These are phyloP conservation scores for Leptopilina clavipes DNA, from an alignment of 1,140 invertebrate species.

Conservation along the genomic window DNA sequence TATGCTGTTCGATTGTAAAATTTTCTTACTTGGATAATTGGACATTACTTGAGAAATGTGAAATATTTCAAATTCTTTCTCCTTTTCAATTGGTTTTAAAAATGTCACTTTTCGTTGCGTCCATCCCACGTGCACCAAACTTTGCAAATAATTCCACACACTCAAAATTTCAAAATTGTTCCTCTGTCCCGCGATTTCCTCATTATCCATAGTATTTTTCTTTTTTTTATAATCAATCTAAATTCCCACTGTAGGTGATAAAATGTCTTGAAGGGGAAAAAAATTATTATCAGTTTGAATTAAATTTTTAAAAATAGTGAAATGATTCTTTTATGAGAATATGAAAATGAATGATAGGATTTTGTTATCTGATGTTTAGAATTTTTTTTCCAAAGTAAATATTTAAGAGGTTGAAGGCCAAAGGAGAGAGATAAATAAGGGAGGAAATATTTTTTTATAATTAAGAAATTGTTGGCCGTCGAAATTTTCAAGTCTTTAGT, in stretches of 20 bases:
- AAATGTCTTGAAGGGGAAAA: too few relatives aligned
- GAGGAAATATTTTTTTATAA: neutral
- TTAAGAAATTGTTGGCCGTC: neutral
- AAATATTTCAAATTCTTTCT: neutral
- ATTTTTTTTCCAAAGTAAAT: neutral
- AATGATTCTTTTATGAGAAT: neutral
- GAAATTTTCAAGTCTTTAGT: neutral
- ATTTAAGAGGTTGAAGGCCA: neutral
- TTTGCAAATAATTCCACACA: conserved; percentile 3
- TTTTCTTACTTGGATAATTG: neutral
- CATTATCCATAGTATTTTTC: conserved; percentile 3
- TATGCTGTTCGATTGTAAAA: neutral
- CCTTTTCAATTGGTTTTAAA: neutral
- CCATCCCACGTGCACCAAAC: neutral
- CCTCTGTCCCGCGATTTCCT: neutral
- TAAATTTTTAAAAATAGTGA: too few relatives aligned
- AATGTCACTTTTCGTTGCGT: neutral
- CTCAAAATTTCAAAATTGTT: neutral
- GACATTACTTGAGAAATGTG: neutral
- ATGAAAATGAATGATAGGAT: neutral
- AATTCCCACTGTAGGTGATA: too few relatives aligned
- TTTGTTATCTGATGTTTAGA: neutral
- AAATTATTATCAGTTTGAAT: too few relatives aligned
- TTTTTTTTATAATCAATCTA: too few relatives aligned
- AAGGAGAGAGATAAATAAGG: neutral